Percentiles rank a stretch among this genome's conserved stretches.
These are phyloP conservation scores for Ormyrus rosae DNA, from an alignment of 2,888 invertebrate species.

Conservation along the genomic window DNA sequence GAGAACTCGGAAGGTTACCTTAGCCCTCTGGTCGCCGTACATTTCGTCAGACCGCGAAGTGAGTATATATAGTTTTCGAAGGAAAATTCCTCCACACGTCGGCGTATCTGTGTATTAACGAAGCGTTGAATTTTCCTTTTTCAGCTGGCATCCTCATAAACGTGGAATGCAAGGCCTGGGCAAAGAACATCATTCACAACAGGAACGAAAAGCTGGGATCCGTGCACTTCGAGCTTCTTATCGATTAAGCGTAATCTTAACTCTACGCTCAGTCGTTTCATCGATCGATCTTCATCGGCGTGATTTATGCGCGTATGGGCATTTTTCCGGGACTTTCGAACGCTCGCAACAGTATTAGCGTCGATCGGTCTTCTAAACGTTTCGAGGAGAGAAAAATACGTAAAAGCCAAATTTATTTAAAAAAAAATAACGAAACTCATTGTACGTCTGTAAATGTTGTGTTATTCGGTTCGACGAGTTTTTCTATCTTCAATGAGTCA, in stretches of 20 bases:
- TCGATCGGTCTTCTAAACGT: too few species aligned
- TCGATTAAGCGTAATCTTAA: constrained; percentile 71
- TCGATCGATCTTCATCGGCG: constrained; percentile 6
- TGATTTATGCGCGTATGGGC: constrained; percentile 2
- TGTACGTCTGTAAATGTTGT: too few species aligned
- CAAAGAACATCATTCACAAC: constrained; percentile 82
- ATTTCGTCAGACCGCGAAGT: constrained; percentile 89
- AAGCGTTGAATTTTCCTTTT: constrained; percentile 42
- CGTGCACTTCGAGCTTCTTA: constrained; percentile 85
- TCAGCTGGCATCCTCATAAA: constrained; percentile 81
- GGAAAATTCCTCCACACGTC: too few species aligned
- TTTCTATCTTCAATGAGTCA: too few species aligned
- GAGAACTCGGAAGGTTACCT: constrained; percentile 91
- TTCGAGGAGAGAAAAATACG: too few species aligned
- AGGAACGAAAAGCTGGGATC: constrained; percentile 83
- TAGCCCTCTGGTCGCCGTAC: constrained; percentile 91
- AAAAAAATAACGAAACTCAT: too few species aligned
- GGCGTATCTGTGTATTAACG: background rate
- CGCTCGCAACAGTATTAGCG: too few species aligned
- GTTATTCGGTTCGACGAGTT: background rate
- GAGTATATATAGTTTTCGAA: constrained; percentile 74
- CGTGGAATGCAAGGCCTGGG: constrained; percentile 85
- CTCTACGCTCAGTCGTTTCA: background rate
- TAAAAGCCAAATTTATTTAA: too few species aligned
- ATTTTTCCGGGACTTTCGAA: constrained; percentile 6